Evolutionary conservation across 1,140 invertebrate genomes (phyloP).

Genomic region (Hylaeus anthracinus): DNA sequence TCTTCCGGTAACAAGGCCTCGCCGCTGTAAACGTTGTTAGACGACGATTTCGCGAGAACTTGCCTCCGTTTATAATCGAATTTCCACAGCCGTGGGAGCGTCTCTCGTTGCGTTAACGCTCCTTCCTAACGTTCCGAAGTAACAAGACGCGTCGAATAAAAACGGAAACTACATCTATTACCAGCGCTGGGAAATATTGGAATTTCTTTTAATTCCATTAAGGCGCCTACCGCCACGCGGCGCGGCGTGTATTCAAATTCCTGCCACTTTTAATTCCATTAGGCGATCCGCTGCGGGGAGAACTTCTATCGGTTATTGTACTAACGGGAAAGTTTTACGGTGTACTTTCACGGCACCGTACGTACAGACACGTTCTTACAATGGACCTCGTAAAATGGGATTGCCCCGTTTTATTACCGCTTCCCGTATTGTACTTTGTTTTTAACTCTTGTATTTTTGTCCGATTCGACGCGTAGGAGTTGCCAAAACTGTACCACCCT

Average conservation of each 20-base stretch:
- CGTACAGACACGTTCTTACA: conserved; percentile 12
- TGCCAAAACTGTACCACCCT: too few relatives aligned
- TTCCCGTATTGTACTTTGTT: not conserved
- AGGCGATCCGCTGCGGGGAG: not conserved
- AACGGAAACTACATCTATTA: not conserved
- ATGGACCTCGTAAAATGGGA: conserved; percentile 21
- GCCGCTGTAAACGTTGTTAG: conserved; percentile 49
- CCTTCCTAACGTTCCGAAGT: not conserved
- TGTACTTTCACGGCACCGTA: not conserved
- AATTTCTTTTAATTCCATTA: conserved; percentile 4
- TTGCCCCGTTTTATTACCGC: conserved; percentile 24
- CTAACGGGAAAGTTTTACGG: conserved; percentile 34
- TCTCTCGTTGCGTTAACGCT: not conserved
- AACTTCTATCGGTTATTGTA: conserved; percentile 34
- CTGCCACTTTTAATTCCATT: conserved; percentile 22
- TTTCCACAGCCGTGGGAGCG: not conserved
- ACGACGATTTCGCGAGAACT: conserved; percentile 24
- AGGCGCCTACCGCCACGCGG: not conserved
- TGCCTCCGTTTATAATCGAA: conserved; percentile 24
- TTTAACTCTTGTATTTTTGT: not conserved
- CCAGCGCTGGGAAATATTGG: not conserved
- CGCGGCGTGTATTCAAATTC: not conserved
- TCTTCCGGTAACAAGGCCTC: conserved; percentile 40
- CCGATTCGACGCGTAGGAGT: not conserved
- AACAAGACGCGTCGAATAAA: not conserved